phyloP scores from a whole-genome alignment of 1,140 invertebrate species.

The Argopecten irradians region DNA sequence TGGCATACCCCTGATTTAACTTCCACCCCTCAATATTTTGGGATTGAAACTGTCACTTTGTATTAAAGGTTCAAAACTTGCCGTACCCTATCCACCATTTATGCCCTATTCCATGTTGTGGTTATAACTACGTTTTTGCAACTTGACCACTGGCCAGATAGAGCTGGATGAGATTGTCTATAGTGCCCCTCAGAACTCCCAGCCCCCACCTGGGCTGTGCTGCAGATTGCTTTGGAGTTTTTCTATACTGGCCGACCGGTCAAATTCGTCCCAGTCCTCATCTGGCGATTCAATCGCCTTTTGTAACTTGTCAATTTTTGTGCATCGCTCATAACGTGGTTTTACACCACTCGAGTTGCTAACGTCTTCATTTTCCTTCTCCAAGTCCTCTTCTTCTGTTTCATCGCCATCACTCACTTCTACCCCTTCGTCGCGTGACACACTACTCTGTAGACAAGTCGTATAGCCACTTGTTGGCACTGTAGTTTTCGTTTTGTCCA shows the following conservation, averaged over 20 bases:
- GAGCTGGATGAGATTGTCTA: background rate
- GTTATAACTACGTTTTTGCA: background rate
- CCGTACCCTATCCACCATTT: background rate
- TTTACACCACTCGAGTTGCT: constrained; percentile 32
- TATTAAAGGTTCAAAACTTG: background rate
- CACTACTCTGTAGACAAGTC: constrained; percentile 38
- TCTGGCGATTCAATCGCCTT: constrained; percentile 60
- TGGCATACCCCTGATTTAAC: background rate
- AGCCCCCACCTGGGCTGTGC: constrained; percentile 64
- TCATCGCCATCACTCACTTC: background rate
- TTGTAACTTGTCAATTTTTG: constrained; percentile 69
- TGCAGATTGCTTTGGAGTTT: constrained; percentile 68
- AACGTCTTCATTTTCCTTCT: constrained; percentile 54
- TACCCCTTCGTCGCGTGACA: constrained; percentile 48
- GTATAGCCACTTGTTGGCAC: background rate
- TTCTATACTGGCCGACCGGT: constrained; percentile 63
- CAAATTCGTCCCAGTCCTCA: constrained; percentile 67
- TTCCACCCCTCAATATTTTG: background rate
- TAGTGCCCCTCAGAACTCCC: constrained; percentile 69
- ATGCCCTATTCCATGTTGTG: background rate
- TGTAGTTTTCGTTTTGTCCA: constrained; percentile 74
- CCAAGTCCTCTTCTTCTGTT: constrained; percentile 47
- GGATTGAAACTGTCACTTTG: background rate
- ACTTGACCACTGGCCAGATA: background rate
- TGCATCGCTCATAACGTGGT: constrained; percentile 48